Evolutionary conservation across 2,113 vertebrate genomes (phyloP).

Genomic region (Arizona elegans): DNA sequence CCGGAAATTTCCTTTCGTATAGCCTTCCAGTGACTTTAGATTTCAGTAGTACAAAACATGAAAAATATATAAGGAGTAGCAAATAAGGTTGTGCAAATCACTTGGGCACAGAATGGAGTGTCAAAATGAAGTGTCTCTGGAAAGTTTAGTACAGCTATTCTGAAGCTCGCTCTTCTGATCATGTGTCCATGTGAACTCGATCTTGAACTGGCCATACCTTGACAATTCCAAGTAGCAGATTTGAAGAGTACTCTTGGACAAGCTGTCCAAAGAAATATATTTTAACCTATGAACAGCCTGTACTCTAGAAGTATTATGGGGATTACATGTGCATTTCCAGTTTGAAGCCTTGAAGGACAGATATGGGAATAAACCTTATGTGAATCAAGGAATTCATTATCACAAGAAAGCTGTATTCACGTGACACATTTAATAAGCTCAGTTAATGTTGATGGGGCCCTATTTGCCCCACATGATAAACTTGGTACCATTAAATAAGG

Average conservation of each 20-base stretch:
- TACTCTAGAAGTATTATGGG: not conserved
- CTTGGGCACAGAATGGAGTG: not conserved
- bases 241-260: not conserved
- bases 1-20: not conserved
- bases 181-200: not conserved
- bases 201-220: not conserved
- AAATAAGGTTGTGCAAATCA: not conserved
- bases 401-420: not conserved
- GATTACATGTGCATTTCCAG: not conserved
- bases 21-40: not conserved
- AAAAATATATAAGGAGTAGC: not conserved
- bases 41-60: not conserved
- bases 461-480: not conserved
- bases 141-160: not conserved
- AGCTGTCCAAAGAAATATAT: not conserved
- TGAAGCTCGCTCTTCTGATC: not conserved
- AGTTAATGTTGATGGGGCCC: not conserved
- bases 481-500: not conserved
- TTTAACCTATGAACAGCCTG: not conserved
- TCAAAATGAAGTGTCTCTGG: not conserved
- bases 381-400: not conserved
- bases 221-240: not conserved
- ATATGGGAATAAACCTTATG: not conserved
- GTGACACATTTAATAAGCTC: not conserved
- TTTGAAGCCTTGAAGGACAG: not conserved